Percentiles rank a stretch among this genome's conserved stretches.
These are phyloP conservation scores for Heliothis subflexa DNA, from an alignment of 1,140 invertebrate species.

Conservation along the genomic window DNA sequence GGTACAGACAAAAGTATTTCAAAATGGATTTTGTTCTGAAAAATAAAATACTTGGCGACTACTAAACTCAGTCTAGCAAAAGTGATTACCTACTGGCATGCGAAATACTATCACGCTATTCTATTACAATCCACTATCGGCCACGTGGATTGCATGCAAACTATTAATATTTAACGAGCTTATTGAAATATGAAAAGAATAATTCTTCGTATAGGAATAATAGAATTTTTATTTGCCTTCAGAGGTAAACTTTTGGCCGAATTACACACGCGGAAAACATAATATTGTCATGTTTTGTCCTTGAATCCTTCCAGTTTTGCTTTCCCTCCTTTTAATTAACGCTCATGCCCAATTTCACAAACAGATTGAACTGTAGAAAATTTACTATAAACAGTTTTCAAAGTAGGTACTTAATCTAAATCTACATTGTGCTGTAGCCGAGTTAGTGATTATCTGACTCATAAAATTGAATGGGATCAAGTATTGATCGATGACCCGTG, in stretches of 20 bases:
- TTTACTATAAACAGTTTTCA: too few species aligned
- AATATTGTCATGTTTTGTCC: too few species aligned
- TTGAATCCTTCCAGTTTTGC: too few species aligned
- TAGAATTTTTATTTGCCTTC: background rate
- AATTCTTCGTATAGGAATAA: background rate
- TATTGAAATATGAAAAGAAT: conserved; percentile 6
- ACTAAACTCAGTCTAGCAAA: conserved; percentile 37
- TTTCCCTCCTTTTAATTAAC: too few species aligned
- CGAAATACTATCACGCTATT: conserved; percentile 45
- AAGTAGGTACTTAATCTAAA: conserved; percentile 1
- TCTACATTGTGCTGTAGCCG: background rate
- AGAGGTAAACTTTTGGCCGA: background rate
- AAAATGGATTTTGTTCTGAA: conserved; percentile 36
- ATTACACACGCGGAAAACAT: background rate
- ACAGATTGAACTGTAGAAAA: too few species aligned
- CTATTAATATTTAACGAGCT: background rate
- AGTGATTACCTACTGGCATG: conserved; percentile 42
- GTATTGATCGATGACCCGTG: conserved; percentile 24
- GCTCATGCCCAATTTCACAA: too few species aligned
- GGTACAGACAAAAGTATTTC: conserved; percentile 32
- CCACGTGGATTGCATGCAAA: conserved; percentile 30
- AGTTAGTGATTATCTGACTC: background rate
- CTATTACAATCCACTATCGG: conserved; percentile 7
- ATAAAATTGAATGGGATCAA: background rate
- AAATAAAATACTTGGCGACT: conserved; percentile 14